These are phyloP conservation scores for Cnemophilus loriae DNA, from an alignment of 2,113 vertebrate species.

Conservation along the genomic window DNA sequence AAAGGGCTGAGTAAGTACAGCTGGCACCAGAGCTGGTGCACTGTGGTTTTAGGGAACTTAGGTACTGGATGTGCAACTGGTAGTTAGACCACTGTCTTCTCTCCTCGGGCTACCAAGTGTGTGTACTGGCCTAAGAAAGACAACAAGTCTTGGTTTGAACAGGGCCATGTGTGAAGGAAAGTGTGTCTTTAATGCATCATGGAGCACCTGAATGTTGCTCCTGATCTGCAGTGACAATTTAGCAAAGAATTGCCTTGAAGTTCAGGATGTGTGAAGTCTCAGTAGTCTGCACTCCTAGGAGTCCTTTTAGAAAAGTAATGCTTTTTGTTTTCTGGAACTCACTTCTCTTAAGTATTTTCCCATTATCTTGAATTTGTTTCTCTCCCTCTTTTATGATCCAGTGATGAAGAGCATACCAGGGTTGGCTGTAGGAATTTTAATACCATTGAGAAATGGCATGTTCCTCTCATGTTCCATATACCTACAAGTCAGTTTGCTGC, in stretches of 20 bases:
- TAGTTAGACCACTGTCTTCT: background rate
- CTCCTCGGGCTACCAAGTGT: background rate
- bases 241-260: background rate
- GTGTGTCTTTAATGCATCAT: background rate
- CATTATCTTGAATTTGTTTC: background rate
- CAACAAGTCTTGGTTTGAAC: background rate
- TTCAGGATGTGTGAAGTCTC: background rate
- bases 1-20: background rate
- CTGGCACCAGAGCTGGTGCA: background rate
- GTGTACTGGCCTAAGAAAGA: background rate
- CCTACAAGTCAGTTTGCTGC: background rate
- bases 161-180: background rate
- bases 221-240: background rate
- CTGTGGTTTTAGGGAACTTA: background rate
- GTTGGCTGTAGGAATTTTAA: background rate
- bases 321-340: background rate
- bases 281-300: background rate
- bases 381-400: background rate
- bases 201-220: background rate
- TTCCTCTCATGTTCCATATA: background rate
- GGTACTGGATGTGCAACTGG: background rate
- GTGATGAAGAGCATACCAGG: background rate
- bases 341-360: background rate
- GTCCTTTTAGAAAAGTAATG: background rate
- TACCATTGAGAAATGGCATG: background rate